A percentile compares a stretch with the other conserved stretches of the same genome.
Evolutionary conservation across 1,140 invertebrate species (phyloP).

Genomic region (Matsumurasca onukii): DNA sequence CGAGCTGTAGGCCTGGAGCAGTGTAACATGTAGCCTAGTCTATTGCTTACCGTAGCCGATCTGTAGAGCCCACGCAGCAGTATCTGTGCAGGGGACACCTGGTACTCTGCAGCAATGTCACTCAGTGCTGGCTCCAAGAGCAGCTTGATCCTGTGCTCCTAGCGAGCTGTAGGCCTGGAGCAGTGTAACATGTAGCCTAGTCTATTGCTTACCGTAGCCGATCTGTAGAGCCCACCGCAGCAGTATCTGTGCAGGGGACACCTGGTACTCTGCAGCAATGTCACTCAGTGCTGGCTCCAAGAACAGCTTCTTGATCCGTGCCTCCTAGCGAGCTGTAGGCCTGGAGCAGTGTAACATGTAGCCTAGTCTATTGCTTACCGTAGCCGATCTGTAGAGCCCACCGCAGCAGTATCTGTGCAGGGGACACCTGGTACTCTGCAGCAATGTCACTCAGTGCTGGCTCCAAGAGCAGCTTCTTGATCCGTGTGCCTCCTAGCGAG

Average conservation of each 20-base stretch:
- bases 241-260: constrained; percentile 64
- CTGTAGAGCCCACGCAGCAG: constrained; percentile 68
- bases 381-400: constrained; percentile 69
- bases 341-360: constrained; percentile 72
- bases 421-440: constrained; percentile 55
- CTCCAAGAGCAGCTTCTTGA: constrained; percentile 58
- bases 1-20: constrained; percentile 77
- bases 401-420: constrained; percentile 65
- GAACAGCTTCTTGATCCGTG: constrained; percentile 55
- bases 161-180: constrained; percentile 80
- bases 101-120: constrained; percentile 57
- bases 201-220: constrained; percentile 58
- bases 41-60: constrained; percentile 60
- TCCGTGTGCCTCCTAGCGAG: constrained; percentile 68
- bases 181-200: too few species aligned
- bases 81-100: constrained; percentile 63
- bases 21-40: too few species aligned
- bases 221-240: constrained; percentile 68
- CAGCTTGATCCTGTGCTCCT: constrained; percentile 57
- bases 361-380: too few species aligned
- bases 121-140: constrained; percentile 59
- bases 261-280: constrained; percentile 58
- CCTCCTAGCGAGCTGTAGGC: constrained; percentile 80
- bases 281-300: constrained; percentile 56
- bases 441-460: constrained; percentile 58